Evolutionary conservation across 2,113 vertebrate species (phyloP).

Genomic region (Pollimyrus isidori): DNA sequence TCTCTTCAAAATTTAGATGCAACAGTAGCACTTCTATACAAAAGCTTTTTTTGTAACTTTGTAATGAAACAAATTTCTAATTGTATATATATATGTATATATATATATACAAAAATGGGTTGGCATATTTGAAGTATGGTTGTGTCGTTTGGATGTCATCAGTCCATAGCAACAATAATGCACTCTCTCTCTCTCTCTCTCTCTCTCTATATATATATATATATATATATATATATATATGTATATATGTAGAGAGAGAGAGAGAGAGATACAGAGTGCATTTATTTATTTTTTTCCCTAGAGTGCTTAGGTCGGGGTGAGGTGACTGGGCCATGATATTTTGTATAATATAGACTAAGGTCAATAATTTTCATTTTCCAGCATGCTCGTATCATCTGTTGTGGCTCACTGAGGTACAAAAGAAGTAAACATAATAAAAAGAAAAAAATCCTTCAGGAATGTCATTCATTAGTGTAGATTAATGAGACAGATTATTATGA

Average conservation of each 20-base stretch:
- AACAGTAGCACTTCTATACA: not conserved
- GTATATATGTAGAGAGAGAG: no score
- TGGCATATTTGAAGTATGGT: no score
- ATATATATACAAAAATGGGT: no score
- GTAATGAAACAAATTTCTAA: not conserved
- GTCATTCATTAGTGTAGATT: conserved; percentile 20
- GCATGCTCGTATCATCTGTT: conserved; percentile 9
- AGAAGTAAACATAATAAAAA: conserved; percentile 17
- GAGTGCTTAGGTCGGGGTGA: not conserved
- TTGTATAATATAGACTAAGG: conserved; percentile 14
- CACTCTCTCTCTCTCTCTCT: no score
- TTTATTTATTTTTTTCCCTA: not conserved
- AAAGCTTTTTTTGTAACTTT: not conserved
- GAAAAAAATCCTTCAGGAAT: conserved; percentile 17
- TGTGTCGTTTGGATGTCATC: no score
- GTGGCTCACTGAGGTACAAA: conserved; percentile 12
- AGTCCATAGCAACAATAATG: no score
- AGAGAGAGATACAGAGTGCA: not conserved
- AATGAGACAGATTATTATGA: conserved; percentile 26
- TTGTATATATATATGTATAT: not conserved
- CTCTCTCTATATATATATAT: no score
- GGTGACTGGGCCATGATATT: not conserved
- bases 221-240: no score
- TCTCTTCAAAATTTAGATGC: not conserved
- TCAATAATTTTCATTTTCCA: conserved; percentile 19